phyloP scores from a whole-genome alignment of 1,140 invertebrate genomes.

The Drosophila yakuba region DNA sequence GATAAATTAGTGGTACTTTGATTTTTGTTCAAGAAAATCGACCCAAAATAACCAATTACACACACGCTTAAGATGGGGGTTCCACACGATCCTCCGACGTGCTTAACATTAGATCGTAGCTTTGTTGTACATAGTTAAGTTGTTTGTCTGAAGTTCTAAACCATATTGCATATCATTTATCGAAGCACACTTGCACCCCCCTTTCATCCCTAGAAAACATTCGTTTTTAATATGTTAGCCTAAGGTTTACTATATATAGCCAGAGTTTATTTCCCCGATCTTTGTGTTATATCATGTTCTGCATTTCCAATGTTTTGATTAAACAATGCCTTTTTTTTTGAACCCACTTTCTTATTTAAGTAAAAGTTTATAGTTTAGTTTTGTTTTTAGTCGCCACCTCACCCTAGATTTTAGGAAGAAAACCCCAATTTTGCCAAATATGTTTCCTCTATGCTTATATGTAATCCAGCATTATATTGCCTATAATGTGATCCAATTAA shows the following conservation, averaged over 20 bases:
- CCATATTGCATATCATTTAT: slow-evolving; percentile 54
- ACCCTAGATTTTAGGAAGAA: slow-evolving; percentile 55
- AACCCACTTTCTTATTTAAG: background rate
- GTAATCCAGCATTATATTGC: slow-evolving; percentile 41
- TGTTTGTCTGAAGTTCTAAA: slow-evolving; percentile 32
- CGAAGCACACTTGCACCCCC: slow-evolving; percentile 8
- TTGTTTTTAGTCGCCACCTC: slow-evolving; percentile 19
- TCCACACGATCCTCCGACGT: slow-evolving; percentile 1
- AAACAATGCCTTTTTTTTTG: slow-evolving; percentile 2
- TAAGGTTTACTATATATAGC: slow-evolving; percentile 35
- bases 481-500: slow-evolving; percentile 45
- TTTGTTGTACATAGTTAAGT: slow-evolving; percentile 71
- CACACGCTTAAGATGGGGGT: slow-evolving; percentile 16
- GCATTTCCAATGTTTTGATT: slow-evolving; percentile 31
- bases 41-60: slow-evolving; percentile 8
- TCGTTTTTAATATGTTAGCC: slow-evolving; percentile 55
- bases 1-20: slow-evolving; percentile 1
- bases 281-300: slow-evolving; percentile 28
- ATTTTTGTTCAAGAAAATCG: slow-evolving; percentile 10
- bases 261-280: slow-evolving; percentile 5
- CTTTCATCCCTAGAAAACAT: slow-evolving; percentile 18
- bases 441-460: slow-evolving; percentile 60
- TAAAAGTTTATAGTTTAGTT: slow-evolving; percentile 14
- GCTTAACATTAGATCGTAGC: slow-evolving; percentile 45
- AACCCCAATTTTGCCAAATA: slow-evolving; percentile 79